Conservation (phyloP, 2,113 vertebrate species). For the Poecile atricapillus region DNA sequence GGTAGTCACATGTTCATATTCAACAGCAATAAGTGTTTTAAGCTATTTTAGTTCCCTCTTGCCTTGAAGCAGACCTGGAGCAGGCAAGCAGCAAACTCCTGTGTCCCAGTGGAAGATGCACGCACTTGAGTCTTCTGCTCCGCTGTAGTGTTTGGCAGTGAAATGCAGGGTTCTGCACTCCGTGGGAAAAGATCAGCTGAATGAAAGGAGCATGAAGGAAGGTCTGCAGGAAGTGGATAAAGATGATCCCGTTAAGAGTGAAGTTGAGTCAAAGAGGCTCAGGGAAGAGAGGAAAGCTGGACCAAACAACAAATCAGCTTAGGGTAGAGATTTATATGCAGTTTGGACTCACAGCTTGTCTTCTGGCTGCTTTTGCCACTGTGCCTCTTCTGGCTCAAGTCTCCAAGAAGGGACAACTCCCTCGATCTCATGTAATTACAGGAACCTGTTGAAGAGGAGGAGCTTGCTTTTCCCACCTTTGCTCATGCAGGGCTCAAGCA, state of each 20-base stretch:
- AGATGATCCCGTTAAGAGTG: neutral
- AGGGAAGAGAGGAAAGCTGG: neutral
- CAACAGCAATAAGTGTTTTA: neutral
- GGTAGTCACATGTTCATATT: constrained; percentile 38
- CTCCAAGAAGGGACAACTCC: neutral
- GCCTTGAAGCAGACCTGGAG: constrained; percentile 15
- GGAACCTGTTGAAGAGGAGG: neutral
- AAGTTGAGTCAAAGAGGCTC: neutral
- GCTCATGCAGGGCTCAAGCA: neutral
- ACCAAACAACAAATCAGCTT: neutral
- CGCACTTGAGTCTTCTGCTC: neutral
- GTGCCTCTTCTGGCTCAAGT: neutral
- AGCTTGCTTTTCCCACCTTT: neutral
- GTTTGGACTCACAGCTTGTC: neutral
- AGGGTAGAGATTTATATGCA: neutral
- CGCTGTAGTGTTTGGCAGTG: neutral
- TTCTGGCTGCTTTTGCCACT: neutral
- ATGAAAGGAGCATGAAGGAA: neutral
- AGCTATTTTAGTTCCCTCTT: constrained; percentile 23
- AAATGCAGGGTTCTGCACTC: neutral
- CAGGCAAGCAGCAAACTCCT: neutral
- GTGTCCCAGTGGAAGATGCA: neutral
- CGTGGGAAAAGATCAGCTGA: neutral
- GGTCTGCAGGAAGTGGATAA: neutral
- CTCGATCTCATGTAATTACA: accelerated